Evolutionary conservation across 2,797 vertebrate genomes (phyloP).

Genomic region (Peromyscus melanophrys): DNA sequence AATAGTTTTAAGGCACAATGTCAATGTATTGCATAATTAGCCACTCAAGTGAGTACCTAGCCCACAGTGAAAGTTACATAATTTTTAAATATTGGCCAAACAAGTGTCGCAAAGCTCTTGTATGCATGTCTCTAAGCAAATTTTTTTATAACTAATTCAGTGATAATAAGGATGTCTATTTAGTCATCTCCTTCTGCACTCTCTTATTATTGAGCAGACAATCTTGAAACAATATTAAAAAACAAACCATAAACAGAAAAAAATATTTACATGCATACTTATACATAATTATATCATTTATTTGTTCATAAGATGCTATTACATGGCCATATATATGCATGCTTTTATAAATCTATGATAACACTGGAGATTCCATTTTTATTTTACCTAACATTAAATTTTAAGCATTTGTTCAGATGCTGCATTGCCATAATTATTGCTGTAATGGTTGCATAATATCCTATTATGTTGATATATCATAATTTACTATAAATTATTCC

Average conservation of each 20-base stretch:
- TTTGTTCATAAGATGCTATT: conserved; percentile 38
- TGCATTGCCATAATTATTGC: conserved; percentile 75
- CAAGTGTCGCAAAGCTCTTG: conserved; percentile 52
- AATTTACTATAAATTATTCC: conserved; percentile 77
- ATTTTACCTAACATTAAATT: conserved; percentile 73
- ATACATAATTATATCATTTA: conserved; percentile 63
- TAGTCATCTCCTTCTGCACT: conserved; percentile 30
- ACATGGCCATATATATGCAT: conserved; percentile 38
- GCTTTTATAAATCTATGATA: conserved; percentile 59
- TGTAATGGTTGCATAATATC: conserved; percentile 65
- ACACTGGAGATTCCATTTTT: conserved; percentile 45
- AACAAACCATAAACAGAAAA: conserved; percentile 61
- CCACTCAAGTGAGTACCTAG: neutral
- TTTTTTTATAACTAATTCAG: conserved; percentile 58
- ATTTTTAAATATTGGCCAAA: conserved; percentile 33
- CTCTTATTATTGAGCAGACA: conserved; percentile 70
- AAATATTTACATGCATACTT: conserved; percentile 24
- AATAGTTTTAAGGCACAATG: neutral
- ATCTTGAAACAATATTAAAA: conserved; percentile 75
- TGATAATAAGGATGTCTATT: neutral
- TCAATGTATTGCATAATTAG: conserved; percentile 6
- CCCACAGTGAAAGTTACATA: conserved; percentile 9
- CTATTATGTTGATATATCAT: conserved; percentile 64
- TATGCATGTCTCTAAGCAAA: conserved; percentile 16
- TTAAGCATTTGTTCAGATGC: conserved; percentile 75